Evolutionary conservation across 2,113 vertebrate species (phyloP), one percentile per base, ranked within the genome.

Genomic region (Pelobates fuscus): DNA sequence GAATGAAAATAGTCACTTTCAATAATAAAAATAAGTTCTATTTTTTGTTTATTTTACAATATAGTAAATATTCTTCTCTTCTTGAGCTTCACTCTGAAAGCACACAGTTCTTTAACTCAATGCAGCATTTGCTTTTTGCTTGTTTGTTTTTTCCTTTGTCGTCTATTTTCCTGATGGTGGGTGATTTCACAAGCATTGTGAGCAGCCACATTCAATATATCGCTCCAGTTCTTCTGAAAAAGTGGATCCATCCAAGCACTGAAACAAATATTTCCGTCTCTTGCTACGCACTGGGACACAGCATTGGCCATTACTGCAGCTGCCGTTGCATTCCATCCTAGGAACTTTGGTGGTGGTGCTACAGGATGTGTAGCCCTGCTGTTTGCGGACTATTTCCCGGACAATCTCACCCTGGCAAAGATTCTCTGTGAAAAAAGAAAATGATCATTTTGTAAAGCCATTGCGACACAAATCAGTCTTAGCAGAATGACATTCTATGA

Each of bases 21-120:
- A 93, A 95, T 98, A 96, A 97, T 97, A 99, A 99, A 99, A 99
- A 99, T 99, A 99, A 96, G 96, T 98, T 98, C 96, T 98, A 97
- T 98, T 94, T 95, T 94, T 93, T 90, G 93, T 91, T 94, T 97
- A 97, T 99, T 93, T 96, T 98, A 99, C 97, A 99, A 98, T 98
- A 99, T 96, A 98, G 94, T 95, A 97, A 95, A 92, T 91, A 92
- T 80, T 90, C 87, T 92, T 83, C 84, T 86, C 81, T 83, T 89
- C 86, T 87, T 86, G 61, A 55, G 71, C 86, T 84, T 85, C 88
- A 91, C 92, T 88, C 88, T 90, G 87, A 76, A 77, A 80, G 82
- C 77, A 88, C 81, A 81, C 74, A 83, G 81, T 89, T 92, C 89
- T 91, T 82, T 2, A 86, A 77, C 80, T 66, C 75, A 78, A 81